Evolutionary conservation across 2,797 vertebrate species (phyloP).

Genomic region (Megalops cyprinoides): DNA sequence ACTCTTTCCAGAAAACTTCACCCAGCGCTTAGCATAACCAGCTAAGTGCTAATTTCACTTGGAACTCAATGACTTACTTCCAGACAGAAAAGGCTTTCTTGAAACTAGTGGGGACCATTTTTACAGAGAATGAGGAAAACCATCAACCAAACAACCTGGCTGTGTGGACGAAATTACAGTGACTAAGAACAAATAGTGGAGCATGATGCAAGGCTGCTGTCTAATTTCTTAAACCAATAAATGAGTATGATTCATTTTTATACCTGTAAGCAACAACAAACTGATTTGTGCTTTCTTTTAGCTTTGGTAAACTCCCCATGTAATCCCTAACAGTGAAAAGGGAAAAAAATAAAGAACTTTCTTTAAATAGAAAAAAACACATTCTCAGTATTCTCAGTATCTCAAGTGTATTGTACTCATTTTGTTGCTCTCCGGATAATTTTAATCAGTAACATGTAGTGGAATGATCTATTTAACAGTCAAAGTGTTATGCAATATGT

Average conservation of each 20-base stretch:
- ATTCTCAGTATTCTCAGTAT: conserved; percentile 78
- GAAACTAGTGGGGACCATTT: conserved; percentile 39
- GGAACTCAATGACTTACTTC: conserved; percentile 59
- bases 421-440: conserved; percentile 75
- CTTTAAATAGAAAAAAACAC: conserved; percentile 62
- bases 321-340: conserved; percentile 67
- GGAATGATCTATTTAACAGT: conserved; percentile 68
- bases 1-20: conserved; percentile 97
- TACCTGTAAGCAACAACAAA: conserved; percentile 61
- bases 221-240: conserved; percentile 61
- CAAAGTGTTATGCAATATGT: conserved; percentile 73
- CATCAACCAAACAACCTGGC: conserved; percentile 14
- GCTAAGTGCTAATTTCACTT: conserved; percentile 49
- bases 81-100: conserved; percentile 48
- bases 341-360: conserved; percentile 58
- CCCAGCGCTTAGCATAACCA: conserved; percentile 77
- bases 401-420: conserved; percentile 76
- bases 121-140: conserved; percentile 9
- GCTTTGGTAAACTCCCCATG: conserved; percentile 57
- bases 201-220: conserved; percentile 71
- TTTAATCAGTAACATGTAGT: conserved; percentile 75
- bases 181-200: conserved; percentile 56
- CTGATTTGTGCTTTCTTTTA: conserved; percentile 76
- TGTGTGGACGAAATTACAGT: conserved; percentile 35
- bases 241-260: conserved; percentile 71